phyloP scores from a whole-genome alignment of 2,797 vertebrate species.

The Cossypha caffra region DNA sequence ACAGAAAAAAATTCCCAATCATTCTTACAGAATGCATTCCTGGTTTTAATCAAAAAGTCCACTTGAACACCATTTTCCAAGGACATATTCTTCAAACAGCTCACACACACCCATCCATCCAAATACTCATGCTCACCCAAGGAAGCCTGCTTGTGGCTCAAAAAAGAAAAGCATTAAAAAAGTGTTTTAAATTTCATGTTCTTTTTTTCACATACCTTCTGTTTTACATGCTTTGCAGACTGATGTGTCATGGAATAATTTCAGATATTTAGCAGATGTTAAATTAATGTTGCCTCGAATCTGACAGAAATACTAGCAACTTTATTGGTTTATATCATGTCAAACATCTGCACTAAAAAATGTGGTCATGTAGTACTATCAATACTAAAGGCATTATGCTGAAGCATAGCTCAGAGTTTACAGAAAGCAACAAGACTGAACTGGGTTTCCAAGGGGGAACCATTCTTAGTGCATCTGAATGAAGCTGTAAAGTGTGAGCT shows the following conservation, averaged over 20 bases:
- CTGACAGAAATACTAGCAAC: slow-evolving; percentile 48
- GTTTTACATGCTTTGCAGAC: slow-evolving; percentile 10
- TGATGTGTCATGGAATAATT: background rate
- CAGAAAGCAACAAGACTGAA: background rate
- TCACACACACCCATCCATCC: background rate
- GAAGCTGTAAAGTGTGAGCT: background rate
- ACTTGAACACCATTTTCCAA: background rate
- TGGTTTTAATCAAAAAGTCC: background rate
- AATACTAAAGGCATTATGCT: background rate
- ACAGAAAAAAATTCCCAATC: background rate
- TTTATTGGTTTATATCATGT: slow-evolving; percentile 57
- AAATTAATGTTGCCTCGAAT: slow-evolving; percentile 34
- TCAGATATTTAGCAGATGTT: slow-evolving; percentile 63
- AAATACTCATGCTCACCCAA: background rate
- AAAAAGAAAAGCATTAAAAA: background rate
- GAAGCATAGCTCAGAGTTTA: slow-evolving; percentile 3
- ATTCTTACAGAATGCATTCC: background rate
- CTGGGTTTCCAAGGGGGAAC: background rate
- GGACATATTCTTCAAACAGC: background rate
- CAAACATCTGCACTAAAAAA: slow-evolving; percentile 44
- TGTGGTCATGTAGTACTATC: background rate
- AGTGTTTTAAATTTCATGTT: background rate
- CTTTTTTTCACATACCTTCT: slow-evolving; percentile 3
- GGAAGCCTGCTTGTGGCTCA: background rate
- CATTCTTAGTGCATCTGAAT: background rate